Evolutionary conservation across 2,888 invertebrate genomes (phyloP), one percentile per base, ranked within the genome.

Genomic region (Xiphydria camelus): DNA sequence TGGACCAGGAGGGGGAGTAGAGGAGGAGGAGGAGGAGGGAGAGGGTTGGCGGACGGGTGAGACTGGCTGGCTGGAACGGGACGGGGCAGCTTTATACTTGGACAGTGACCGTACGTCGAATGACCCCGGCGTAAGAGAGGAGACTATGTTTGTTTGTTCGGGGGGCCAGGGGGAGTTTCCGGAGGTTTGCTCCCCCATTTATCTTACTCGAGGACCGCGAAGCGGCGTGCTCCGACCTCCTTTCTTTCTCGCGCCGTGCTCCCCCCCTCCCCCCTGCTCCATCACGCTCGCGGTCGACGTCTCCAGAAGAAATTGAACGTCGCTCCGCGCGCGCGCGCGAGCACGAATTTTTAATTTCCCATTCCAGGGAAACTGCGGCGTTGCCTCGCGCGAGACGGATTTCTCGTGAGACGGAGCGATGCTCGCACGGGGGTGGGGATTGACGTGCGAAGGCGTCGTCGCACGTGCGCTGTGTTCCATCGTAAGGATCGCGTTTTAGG

Each of bases 121-220:
- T 29, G n/a, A 29, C 12, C 14, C 29, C 12, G 7, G 12, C 29
- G n/a, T 14, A 14, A 29, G 29, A 29, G 14, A 14, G 14, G 29
- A 14, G 14, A 14, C 12, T 29, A 29, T 14, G 10, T 29, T 29
- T 29, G 29, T 38, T 58, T 49, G 50, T 56, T 58, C 34, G 41
- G 41, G 41, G 45, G 43, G 29, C 29, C 29, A 29, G 29, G 12
- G 7, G 29, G 12, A 14, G 29, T 14, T 29, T n/a, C n/a, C n/a
- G n/a, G n/a, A n/a, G n/a, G n/a, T n/a, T n/a, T n/a, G n/a, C n/a
- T n/a, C n/a, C n/a, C 26, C 42, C 53, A 60, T 60, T 58, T 58
- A 51, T 60, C 59, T 58, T 56, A 22, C 50, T 45, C 33, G 44
- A 36, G 36, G 12, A 29, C n/a, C n/a, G n/a, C n/a, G n/a, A n/a